Base-by-base conservation (phyloP, 2,113 vertebrate genomes). In the Antechinus stuartii region DNA sequence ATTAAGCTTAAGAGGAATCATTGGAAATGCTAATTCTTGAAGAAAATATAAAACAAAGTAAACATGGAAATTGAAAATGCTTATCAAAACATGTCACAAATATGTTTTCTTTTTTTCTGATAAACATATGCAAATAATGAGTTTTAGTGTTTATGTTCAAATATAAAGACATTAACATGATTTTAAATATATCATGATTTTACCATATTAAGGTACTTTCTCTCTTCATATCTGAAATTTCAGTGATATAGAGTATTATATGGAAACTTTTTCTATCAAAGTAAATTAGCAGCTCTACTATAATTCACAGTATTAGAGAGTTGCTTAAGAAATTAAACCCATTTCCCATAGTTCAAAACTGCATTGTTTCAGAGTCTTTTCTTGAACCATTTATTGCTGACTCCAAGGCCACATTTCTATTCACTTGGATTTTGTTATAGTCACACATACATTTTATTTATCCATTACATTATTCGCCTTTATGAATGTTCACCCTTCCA, bases 1-100 rank as follows among this genome's bases (percentile, higher is more conserved):
- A 91, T 94, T 94, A 5, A 93, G 4, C 42, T 95, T 42, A 84
- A 97, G 5, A 52, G 90, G 14, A 84, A 84, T 84, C 91, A 96
- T 5, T 91, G 1, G 54, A 96, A 97, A 92, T 92, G n/a, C 91
- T 92, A 92, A 0, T 46, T 92, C 68, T 84, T 54, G 3, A 97
- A 93, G 1, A 0, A 0, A 96, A 97, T n/a, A 50, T 54, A 95
- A 96, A 95, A 52, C 0, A 27, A 89, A 53, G 9, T 92, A 90
- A 92, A 19, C 9, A 68, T 91, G 94, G n/a, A 22, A 16, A 89
- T 91, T 55, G 91, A 92, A 91, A 90, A 90, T 35, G 92, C 47
- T 93, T 52, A 93, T 42, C 12, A 56, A 49, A 89, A 54, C 54
- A 1, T 89, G 14, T 3, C 35, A 68, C 54, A 89, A 25, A 12